Percentiles rank a stretch among this genome's conserved stretches.
Evolutionary conservation across 2,113 vertebrate genomes (phyloP).

Genomic region (Megaleporinus macrocephalus): DNA sequence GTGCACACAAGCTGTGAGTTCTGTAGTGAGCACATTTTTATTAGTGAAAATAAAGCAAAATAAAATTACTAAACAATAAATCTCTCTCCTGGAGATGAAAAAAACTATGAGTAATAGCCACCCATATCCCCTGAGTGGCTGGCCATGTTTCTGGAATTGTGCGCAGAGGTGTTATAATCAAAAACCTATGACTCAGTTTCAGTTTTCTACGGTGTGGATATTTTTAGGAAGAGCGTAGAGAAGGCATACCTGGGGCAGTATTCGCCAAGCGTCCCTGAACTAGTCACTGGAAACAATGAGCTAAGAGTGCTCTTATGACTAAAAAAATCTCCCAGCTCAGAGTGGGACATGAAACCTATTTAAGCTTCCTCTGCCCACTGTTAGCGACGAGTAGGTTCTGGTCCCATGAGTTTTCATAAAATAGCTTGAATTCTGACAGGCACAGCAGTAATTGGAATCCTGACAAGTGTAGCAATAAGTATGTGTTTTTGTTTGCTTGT

Average conservation of each 20-base stretch:
- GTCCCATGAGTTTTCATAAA: neutral
- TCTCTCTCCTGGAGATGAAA: no score
- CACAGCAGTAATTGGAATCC: neutral
- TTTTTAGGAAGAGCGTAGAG: neutral
- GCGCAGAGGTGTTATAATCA: neutral
- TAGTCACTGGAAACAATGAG: neutral
- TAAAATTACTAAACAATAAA: no score
- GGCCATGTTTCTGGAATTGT: neutral
- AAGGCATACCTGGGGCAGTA: neutral
- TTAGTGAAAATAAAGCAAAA: neutral
- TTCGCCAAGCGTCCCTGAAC: neutral
- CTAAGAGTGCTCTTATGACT: neutral
- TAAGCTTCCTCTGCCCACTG: neutral
- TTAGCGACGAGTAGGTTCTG: neutral
- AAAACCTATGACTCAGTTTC: neutral
- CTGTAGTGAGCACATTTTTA: neutral
- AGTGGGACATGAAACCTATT: neutral
- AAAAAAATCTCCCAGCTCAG: neutral
- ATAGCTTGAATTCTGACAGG: neutral
- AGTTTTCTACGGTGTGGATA: neutral
- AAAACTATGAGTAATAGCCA: no score
- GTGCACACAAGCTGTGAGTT: neutral
- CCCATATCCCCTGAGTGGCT: neutral
- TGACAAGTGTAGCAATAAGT: no score
- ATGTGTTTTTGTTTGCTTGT: no score